Evolutionary conservation across 2,888 invertebrate genomes (phyloP), one percentile per base, ranked within the genome.

Genomic region (Gari tellinella): DNA sequence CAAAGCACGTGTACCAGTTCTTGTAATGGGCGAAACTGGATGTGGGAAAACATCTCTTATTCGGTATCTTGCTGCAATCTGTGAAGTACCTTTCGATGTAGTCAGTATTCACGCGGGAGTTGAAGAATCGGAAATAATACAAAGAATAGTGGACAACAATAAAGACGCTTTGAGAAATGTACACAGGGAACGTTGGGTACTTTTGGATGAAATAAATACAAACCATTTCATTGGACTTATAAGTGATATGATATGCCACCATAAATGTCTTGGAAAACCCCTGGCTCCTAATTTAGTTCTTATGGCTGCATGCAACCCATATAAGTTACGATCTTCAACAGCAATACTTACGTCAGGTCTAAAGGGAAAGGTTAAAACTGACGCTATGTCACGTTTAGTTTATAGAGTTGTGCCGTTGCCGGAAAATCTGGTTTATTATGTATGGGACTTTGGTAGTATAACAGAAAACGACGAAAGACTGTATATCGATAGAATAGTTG

Each of bases 1-100:
- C 14, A 72, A 73, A 56, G 65, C 81, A 14, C 40, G 66, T 38
- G 63, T 84, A 2, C 85, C 85, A 40, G 76, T 85, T 21, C 52
- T 85, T 12, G 72, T 85, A 8, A 85, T 85, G 84, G 84, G 85
- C 10, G 85, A 85, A 69, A 84, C 85, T 17, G 85, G 85, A 3
- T 85, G 85, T 73, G 85, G 85, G 2, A 85, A 85, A 64, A 85
- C 85, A 2, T 83, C 83, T 1, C 63, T 85, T 0, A 73, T 85
- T 19, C 53, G 72, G 19, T 84, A 76, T 55, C 72, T 84, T 1
- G 74, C 84, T 8, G 31, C 40, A 19, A 61, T 81, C 2, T 75
- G 72, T 53, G 81, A 61, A 23, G 60, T 80, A 0, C 38, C 61
- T 1, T 75, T 84, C 19, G 53, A 58, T 15, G 63, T 80, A 0